Evolutionary conservation across 2,113 vertebrate genomes (phyloP).

Genomic region (Scalopus aquaticus): DNA sequence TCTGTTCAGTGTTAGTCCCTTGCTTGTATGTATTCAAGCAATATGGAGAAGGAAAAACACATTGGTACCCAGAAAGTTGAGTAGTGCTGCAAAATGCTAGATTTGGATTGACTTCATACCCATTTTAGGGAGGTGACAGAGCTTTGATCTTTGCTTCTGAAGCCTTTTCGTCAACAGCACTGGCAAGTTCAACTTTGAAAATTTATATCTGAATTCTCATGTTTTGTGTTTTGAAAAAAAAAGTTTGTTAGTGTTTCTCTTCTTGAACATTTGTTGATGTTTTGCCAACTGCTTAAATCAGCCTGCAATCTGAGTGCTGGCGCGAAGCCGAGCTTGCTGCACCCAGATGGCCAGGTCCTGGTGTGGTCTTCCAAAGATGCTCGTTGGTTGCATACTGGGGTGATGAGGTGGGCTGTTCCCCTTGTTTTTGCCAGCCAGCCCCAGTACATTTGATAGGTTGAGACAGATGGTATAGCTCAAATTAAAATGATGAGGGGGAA

Average conservation of each 20-base stretch:
- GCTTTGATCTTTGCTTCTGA: not conserved
- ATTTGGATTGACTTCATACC: not conserved
- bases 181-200: constrained; percentile 13
- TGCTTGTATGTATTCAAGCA: not conserved
- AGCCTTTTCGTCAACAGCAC: not conserved
- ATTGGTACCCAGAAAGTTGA: not conserved
- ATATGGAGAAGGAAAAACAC: not conserved
- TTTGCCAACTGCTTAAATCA: constrained; percentile 67
- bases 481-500: constrained; percentile 49
- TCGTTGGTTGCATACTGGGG: constrained; percentile 63
- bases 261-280: constrained; percentile 44
- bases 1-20: not conserved
- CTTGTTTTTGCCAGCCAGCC: constrained; percentile 79
- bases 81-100: not conserved
- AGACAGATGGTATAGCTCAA: constrained; percentile 72
- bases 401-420: constrained; percentile 78
- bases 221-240: not conserved
- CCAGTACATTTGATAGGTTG: constrained; percentile 75
- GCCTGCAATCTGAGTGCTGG: constrained; percentile 48
- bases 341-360: constrained; percentile 79
- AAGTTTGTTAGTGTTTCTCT: constrained; percentile 57
- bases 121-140: not conserved
- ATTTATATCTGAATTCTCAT: constrained; percentile 47
- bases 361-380: constrained; percentile 73
- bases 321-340: constrained; percentile 60